Conservation (phyloP, 1,140 invertebrate species). For the Calliphora vicina region DNA sequence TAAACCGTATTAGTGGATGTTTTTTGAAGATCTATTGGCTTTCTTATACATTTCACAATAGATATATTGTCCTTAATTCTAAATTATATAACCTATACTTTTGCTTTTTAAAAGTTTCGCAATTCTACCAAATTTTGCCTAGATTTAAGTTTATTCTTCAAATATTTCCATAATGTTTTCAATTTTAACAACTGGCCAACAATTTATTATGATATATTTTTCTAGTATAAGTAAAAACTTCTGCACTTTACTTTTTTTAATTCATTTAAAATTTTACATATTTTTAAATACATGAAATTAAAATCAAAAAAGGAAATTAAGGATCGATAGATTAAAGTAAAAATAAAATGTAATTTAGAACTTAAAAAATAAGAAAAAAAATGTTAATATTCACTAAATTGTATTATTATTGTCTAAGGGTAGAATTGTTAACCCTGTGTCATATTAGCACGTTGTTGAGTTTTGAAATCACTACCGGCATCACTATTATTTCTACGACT, state of each 20-base stretch:
- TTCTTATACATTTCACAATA: no score
- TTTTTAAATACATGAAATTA: not conserved
- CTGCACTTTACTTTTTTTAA: not conserved
- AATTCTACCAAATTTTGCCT: no score
- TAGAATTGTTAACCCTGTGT: slow-evolving; percentile 9
- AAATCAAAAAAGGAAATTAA: not conserved
- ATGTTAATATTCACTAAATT: not conserved
- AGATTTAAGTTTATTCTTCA: no score
- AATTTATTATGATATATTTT: not conserved
- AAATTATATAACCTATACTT: no score
- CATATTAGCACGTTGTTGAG: slow-evolving; percentile 18
- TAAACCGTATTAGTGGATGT: no score
- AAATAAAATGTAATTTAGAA: not conserved
- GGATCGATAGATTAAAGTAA: not conserved
- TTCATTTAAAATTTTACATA: not conserved
- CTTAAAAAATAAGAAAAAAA: not conserved
- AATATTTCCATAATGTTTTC: no score
- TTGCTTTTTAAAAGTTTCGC: no score
- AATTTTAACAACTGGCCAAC: not conserved
- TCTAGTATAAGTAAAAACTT: not conserved
- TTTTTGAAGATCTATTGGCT: no score
- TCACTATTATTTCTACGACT: not conserved
- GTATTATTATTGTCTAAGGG: not conserved
- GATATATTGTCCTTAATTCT: no score
- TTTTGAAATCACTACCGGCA: not conserved